Evolutionary conservation across 1,140 invertebrate species (phyloP).

Genomic region (Penaeus indicus): DNA sequence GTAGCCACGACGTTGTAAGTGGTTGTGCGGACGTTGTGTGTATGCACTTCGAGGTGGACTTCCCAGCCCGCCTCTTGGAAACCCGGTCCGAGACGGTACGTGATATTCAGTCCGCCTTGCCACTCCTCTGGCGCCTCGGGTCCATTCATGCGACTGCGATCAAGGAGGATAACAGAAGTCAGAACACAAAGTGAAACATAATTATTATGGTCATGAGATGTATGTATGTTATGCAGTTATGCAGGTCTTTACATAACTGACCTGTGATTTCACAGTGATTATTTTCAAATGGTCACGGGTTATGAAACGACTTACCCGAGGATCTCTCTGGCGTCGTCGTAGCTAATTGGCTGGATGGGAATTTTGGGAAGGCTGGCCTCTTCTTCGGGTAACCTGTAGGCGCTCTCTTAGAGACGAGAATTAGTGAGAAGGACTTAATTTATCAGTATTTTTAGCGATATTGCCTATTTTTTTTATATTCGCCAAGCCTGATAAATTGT

Average conservation of each 20-base stretch:
- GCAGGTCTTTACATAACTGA: too few species aligned
- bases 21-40: slow-evolving; percentile 63
- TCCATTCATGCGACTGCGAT: neutral
- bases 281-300: too few species aligned
- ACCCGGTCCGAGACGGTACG: slow-evolving; percentile 71
- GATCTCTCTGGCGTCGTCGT: slow-evolving; percentile 54
- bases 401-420: slow-evolving; percentile 24
- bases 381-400: slow-evolving; percentile 50
- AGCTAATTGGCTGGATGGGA: slow-evolving; percentile 65
- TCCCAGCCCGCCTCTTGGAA: slow-evolving; percentile 66
- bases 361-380: slow-evolving; percentile 58
- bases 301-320: slow-evolving; percentile 28
- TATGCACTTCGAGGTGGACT: slow-evolving; percentile 66
- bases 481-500: neutral
- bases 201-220: neutral
- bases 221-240: too few species aligned
- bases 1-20: slow-evolving; percentile 72
- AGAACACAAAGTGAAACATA: too few species aligned
- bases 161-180: neutral
- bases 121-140: slow-evolving; percentile 69
- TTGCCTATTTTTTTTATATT: neutral
- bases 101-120: slow-evolving; percentile 71
- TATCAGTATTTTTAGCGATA: neutral
- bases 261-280: too few species aligned
- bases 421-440: neutral